Conservation (phyloP, 2,113 vertebrate species). For the Epinephelus moara region DNA sequence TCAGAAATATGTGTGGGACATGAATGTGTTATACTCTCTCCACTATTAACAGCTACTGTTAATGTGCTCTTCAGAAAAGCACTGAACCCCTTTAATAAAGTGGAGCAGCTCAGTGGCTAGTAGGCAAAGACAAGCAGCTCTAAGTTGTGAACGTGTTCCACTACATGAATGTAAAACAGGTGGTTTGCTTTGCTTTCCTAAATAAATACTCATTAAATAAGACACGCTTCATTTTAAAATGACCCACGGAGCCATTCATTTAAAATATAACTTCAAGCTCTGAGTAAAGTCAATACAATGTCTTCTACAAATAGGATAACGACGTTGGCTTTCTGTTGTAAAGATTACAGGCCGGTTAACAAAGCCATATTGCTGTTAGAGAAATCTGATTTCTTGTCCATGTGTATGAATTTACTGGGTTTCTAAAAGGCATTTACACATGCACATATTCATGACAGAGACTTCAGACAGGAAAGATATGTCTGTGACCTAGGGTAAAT, state of each 20-base stretch:
- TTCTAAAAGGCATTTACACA: background rate
- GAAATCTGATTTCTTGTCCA: background rate
- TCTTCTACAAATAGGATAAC: background rate
- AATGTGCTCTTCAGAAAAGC: constrained; percentile 27
- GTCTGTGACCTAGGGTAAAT: background rate
- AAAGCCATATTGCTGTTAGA: background rate
- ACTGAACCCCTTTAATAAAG: constrained; percentile 17
- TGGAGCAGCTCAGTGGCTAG: constrained; percentile 7
- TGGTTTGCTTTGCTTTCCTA: background rate
- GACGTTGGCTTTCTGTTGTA: background rate
- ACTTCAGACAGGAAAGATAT: background rate
- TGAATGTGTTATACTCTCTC: background rate
- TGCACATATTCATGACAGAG: background rate
- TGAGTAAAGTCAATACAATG: background rate
- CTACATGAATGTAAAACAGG: constrained; percentile 10
- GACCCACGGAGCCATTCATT: background rate
- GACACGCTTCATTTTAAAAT: background rate
- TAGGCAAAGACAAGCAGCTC: constrained; percentile 17
- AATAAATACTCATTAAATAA: constrained; percentile 1
- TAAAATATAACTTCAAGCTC: background rate
- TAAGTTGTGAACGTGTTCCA: background rate
- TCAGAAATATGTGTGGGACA: background rate
- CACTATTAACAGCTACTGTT: constrained; percentile 15
- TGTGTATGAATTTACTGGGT: background rate
- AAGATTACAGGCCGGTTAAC: background rate